Percentiles rank a stretch among this genome's conserved stretches.
Conservation (phyloP, 2,113 vertebrate species). For the Gallinago media region DNA sequence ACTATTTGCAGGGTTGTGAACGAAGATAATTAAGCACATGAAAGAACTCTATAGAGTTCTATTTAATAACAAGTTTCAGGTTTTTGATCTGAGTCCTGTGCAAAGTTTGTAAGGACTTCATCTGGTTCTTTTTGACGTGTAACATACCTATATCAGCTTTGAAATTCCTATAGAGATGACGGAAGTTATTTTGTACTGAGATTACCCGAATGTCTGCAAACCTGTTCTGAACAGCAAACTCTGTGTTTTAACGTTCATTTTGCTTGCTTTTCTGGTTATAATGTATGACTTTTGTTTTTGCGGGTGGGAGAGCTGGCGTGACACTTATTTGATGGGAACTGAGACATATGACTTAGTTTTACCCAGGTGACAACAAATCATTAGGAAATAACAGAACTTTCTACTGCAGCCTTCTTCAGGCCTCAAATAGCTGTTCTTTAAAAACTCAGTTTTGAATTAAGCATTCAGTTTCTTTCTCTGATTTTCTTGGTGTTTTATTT, state of each 20-base stretch:
- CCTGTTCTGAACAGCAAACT: neutral
- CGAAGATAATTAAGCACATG: neutral
- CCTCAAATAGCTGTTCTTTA: neutral
- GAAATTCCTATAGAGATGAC: neutral
- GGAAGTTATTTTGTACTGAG: neutral
- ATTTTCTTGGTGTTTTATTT: neutral
- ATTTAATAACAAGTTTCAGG: neutral
- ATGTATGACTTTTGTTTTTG: neutral
- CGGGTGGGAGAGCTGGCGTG: neutral
- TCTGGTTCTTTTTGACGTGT: neutral
- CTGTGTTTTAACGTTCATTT: neutral
- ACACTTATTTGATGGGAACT: neutral
- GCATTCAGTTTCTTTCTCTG: neutral
- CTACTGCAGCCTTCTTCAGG: neutral
- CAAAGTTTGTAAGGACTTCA: neutral
- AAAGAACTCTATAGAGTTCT: neutral
- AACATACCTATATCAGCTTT: neutral
- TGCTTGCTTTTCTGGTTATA: neutral
- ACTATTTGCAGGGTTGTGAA: neutral
- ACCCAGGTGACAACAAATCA: neutral
- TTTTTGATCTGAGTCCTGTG: neutral
- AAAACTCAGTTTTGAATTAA: neutral
- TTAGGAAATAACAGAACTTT: neutral
- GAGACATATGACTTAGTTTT: neutral
- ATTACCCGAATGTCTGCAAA: neutral